phyloP scores from a whole-genome alignment of 2,888 invertebrate species.

The Troglohyphantes excavatus region DNA sequence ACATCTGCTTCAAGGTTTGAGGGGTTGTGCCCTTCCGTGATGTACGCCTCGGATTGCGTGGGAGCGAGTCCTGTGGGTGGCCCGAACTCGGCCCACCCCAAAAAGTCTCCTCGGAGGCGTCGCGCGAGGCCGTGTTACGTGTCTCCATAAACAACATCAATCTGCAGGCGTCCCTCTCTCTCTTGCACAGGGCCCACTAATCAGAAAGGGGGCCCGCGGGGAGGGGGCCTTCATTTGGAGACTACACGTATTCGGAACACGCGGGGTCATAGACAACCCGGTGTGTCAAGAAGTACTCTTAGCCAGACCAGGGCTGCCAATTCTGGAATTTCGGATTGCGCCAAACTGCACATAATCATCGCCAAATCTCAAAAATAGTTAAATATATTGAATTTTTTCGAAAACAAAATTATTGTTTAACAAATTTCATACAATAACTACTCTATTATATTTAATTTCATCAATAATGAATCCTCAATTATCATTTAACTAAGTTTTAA shows the following conservation, averaged over 20 bases:
- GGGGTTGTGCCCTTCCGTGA: conserved; percentile 15
- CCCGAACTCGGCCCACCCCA: conserved; percentile 67
- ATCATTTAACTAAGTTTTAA: no score
- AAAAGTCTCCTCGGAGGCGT: conserved; percentile 43
- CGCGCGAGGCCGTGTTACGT: conserved; percentile 40
- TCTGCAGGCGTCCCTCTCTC: conserved; percentile 36
- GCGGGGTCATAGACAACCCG: conserved; percentile 37
- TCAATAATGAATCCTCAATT: no score
- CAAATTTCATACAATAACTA: no score
- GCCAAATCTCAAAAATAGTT: no score
- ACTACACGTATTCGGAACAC: conserved; percentile 72
- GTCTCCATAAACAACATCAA: conserved; percentile 72
- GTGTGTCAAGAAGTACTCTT: conserved; percentile 36
- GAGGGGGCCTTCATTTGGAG: conserved; percentile 69
- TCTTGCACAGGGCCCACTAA: conserved; percentile 28
- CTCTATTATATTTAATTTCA: no score
- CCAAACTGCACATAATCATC: no score
- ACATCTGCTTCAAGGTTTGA: conserved; percentile 9
- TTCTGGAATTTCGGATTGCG: no score
- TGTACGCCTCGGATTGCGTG: conserved; percentile 59
- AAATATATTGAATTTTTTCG: no score
- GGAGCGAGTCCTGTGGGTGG: conserved; percentile 67
- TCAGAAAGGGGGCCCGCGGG: conserved; percentile 21
- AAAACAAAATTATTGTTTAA: no score
- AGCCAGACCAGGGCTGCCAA: no score